A percentile compares a stretch with the other conserved stretches of the same genome.
phyloP scores from a whole-genome alignment of 35 echinoderm and acorn worm species.

The Apostichopus parvimensis region DNA sequence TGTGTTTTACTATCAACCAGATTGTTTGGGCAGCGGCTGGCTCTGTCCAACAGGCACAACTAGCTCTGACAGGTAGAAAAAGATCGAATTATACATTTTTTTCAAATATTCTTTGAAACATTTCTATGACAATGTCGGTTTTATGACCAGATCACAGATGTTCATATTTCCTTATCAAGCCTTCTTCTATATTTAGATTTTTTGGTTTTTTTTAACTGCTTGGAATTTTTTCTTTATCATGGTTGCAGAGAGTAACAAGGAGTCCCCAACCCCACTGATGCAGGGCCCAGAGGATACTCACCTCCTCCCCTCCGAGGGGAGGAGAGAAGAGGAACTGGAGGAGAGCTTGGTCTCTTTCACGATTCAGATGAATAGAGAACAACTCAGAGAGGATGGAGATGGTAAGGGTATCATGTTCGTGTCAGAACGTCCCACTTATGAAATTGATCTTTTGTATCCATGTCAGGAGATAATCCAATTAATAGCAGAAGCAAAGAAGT shows the following conservation, averaged over 20 bases:
- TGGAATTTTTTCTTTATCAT: too few relatives aligned
- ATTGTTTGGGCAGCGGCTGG: constrained; percentile 57
- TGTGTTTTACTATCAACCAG: constrained; percentile 51
- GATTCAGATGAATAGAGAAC: constrained; percentile 60
- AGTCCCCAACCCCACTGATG: constrained; percentile 60
- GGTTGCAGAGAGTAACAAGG: constrained; percentile 62
- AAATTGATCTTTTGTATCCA: too few relatives aligned
- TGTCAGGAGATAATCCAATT: too few relatives aligned
- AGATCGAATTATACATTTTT: not conserved
- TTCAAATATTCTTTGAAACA: too few relatives aligned
- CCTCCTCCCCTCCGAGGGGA: not conserved
- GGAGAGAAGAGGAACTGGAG: constrained; percentile 10
- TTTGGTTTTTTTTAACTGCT: too few relatives aligned
- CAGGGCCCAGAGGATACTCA: constrained; percentile 77
- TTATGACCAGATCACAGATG: too few relatives aligned
- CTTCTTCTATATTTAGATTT: too few relatives aligned
- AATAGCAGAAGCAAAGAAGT: too few relatives aligned
- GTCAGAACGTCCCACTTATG: too few relatives aligned
- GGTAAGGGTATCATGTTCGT: not conserved
- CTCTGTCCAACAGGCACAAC: constrained; percentile 50
- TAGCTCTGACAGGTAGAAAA: constrained; percentile 35
- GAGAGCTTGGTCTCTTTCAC: constrained; percentile 75
- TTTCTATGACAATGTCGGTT: too few relatives aligned
- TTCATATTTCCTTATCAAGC: too few relatives aligned
- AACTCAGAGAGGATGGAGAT: not conserved